Evolutionary conservation across 2,113 vertebrate genomes (phyloP).

Genomic region (Oxyruncus cristatus): DNA sequence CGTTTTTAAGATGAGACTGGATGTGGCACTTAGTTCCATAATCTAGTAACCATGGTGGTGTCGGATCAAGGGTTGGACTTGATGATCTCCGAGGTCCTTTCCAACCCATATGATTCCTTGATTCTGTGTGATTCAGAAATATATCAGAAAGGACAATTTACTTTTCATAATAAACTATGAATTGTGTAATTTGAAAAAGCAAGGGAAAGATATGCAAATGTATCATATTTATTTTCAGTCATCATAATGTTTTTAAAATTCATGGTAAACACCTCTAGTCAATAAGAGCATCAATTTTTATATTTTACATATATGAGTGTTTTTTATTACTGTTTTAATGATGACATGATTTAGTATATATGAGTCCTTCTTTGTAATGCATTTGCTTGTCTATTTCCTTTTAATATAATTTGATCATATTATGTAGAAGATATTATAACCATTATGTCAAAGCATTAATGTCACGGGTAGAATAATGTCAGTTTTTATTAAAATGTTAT

Average conservation of each 20-base stretch:
- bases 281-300: background rate
- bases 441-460: slow-evolving; percentile 16
- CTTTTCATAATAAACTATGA: background rate
- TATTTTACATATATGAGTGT: background rate
- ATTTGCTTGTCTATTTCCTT: background rate
- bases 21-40: no score
- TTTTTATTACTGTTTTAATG: slow-evolving; percentile 2
- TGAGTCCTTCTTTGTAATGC: background rate
- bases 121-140: background rate
- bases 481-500: slow-evolving; percentile 35
- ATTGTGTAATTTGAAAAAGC: background rate
- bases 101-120: no score
- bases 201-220: background rate
- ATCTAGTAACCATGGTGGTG: no score
- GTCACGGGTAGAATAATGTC: background rate
- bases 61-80: no score
- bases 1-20: no score
- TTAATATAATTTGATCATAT: background rate
- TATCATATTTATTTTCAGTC: background rate
- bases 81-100: no score
- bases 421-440: background rate
- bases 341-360: background rate
- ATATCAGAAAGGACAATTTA: background rate
- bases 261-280: background rate
- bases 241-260: background rate